A percentile compares a stretch with the other conserved stretches of the same genome.
Evolutionary conservation across 1,140 invertebrate species (phyloP).

Genomic region (Anthonomus grandis): DNA sequence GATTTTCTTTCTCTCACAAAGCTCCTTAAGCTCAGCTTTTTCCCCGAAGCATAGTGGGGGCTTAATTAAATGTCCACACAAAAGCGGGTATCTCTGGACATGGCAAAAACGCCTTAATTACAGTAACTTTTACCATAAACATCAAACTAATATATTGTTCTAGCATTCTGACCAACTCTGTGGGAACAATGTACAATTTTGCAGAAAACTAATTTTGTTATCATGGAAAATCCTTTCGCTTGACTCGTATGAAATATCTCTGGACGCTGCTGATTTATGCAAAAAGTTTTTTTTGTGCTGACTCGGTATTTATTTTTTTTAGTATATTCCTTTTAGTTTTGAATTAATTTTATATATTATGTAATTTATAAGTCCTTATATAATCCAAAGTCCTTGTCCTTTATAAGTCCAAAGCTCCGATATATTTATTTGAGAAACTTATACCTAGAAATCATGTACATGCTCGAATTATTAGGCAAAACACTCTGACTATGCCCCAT

Average conservation of each 20-base stretch:
- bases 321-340: too few species aligned
- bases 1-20: background rate
- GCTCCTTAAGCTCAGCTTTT: background rate
- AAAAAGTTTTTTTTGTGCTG: slow-evolving; percentile 8
- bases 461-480: too few species aligned
- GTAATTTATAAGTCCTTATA: too few species aligned
- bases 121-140: slow-evolving; percentile 15
- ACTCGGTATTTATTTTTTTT: too few species aligned
- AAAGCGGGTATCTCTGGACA: slow-evolving; percentile 2
- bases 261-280: background rate
- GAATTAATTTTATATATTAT: too few species aligned
- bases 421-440: too few species aligned
- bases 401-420: too few species aligned
- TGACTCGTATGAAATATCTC: slow-evolving; percentile 3
- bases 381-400: too few species aligned
- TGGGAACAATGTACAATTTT: slow-evolving; percentile 17
- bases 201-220: slow-evolving; percentile 20
- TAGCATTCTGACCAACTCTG: slow-evolving; percentile 3
- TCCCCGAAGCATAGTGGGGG: background rate
- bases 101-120: slow-evolving; percentile 16
- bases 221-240: slow-evolving; percentile 4
- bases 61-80: slow-evolving; percentile 12
- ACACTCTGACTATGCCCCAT: too few species aligned
- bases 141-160: slow-evolving; percentile 14
- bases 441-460: too few species aligned